Conservation (phyloP, 2,797 vertebrate genomes). For the Molossus molossus region DNA sequence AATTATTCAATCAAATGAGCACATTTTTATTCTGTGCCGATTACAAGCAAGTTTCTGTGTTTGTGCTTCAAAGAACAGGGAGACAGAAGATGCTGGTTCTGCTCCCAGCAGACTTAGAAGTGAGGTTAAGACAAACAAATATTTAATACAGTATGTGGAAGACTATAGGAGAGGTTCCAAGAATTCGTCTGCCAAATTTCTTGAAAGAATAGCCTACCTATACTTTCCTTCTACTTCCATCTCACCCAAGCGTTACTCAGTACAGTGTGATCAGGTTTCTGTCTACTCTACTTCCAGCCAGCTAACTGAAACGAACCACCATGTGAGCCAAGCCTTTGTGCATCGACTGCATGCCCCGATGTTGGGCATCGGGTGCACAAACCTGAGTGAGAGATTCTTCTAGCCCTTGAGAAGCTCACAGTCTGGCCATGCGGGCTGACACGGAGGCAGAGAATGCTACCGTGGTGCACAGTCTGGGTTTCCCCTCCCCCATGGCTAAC, state of each 20-base stretch:
- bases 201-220: conserved; percentile 1
- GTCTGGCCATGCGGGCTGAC: background rate
- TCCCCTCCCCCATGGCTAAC: background rate
- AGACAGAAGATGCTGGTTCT: conserved; percentile 4
- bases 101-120: background rate
- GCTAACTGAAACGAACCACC: background rate
- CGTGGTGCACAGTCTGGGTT: rapidly evolving
- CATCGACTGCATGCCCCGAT: rapidly evolving
- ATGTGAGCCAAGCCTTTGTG: background rate
- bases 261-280: background rate
- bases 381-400: background rate
- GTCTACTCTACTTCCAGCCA: background rate
- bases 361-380: background rate
- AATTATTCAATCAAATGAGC: conserved; percentile 6
- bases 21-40: background rate
- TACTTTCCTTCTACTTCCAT: background rate
- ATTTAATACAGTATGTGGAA: background rate
- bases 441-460: background rate
- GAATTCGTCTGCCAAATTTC: conserved; percentile 5
- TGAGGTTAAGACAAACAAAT: background rate
- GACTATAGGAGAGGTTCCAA: background rate
- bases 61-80: conserved; percentile 19
- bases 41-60: background rate
- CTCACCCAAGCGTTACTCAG: background rate
- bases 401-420: background rate